A percentile compares a stretch with the other conserved stretches of the same genome.
phyloP scores from a whole-genome alignment of 2,113 vertebrate genomes.

The Stigmatopora nigra region DNA sequence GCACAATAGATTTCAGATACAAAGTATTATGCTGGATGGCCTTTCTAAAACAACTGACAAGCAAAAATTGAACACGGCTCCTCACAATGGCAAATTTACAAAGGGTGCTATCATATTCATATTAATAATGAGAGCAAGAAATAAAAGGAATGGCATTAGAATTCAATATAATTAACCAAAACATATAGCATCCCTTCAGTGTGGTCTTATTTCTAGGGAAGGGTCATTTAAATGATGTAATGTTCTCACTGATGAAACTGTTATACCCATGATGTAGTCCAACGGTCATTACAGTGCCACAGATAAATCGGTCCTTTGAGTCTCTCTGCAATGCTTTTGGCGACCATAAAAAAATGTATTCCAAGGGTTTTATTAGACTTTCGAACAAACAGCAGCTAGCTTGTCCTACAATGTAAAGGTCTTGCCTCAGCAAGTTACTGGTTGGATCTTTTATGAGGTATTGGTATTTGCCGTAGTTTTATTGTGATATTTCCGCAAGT shows the following conservation, averaged over 20 bases:
- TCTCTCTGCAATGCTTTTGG: neutral
- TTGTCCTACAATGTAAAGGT: neutral
- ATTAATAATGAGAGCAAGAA: neutral
- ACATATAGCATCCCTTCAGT: neutral
- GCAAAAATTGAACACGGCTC: no score
- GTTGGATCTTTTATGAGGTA: neutral
- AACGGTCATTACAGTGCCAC: neutral
- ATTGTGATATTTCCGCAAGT: neutral
- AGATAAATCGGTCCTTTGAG: neutral
- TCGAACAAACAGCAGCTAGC: neutral
- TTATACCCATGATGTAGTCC: neutral
- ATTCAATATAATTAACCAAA: neutral
- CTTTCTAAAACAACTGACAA: no score
- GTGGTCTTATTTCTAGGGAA: neutral
- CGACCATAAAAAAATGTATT: slow-evolving; percentile 1
- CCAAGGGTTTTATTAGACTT: neutral
- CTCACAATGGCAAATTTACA: neutral
- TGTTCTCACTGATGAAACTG: neutral
- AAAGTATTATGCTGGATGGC: no score
- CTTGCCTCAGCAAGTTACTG: neutral
- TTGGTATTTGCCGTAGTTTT: neutral
- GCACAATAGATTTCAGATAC: no score
- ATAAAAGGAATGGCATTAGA: neutral
- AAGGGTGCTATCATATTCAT: neutral
- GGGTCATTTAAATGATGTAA: slow-evolving; percentile 9